Evolutionary conservation across 2,113 vertebrate genomes (phyloP), one percentile per base, ranked within the genome.

Genomic region (Dryoscopus gambensis): DNA sequence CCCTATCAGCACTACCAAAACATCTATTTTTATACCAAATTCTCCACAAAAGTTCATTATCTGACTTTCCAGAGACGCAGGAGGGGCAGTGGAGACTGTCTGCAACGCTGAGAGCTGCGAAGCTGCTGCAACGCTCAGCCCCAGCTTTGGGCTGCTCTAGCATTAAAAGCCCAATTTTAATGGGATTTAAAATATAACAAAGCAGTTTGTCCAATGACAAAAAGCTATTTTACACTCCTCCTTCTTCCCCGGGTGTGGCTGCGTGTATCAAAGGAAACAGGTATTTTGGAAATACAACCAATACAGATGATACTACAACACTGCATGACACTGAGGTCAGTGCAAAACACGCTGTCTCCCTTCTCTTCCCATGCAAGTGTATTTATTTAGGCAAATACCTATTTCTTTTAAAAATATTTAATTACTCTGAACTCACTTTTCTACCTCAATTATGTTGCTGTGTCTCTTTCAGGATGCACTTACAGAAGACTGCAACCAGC

Each of bases 281-380:
- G 0, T 30, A 47, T 27, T 92, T 33, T 50, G 52, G 56, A 62
- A 87, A 31, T 6, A 49, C 39, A 53, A 40, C 9, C 12, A 8
- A 12, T 8, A 33, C 0, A 70, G 23, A 40, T 4, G 11, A 65
- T 4, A 16, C 37, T 59, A 23, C 47, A 46, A 22, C 31, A 46
- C 0, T 14, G 57, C 64, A 24, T 3, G 30, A 60, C 33, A 2
- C 25, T 1, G 37, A 35, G 25, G 33, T 47, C 79, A 74, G 25
- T 11, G 44, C 56, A 68, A 68, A 71, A 67, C 33, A 46, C 0
- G 0, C 9, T 13, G 19, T 6, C 4, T 8, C 5, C 6, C 10
- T 74, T 31, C 62, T 55, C 62, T 35, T 70, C 24, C 64, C 2
- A 4, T 3, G 3, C 4, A 76, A 87, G 9, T 6, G 3, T 4